A percentile compares a stretch with the other conserved stretches of the same genome.
Conservation (phyloP, 2,797 vertebrate genomes). For the Muraenolepis orangiensis region DNA sequence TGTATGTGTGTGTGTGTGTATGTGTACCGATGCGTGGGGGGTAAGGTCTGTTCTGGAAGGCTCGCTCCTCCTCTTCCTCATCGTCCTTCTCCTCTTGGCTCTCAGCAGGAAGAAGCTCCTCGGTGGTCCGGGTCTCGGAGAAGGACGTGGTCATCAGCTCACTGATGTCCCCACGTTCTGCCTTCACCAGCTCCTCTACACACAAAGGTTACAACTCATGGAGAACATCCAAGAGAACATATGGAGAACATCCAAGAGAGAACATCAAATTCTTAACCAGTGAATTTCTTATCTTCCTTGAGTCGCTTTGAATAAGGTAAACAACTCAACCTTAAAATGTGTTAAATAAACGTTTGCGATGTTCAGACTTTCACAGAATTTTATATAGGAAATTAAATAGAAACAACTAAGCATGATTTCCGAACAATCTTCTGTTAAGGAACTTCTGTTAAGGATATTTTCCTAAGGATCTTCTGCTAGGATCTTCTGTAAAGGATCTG, state of each 20-base stretch:
- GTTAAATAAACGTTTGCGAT: too few relatives aligned
- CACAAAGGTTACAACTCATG: neutral
- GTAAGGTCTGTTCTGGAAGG: constrained; percentile 77
- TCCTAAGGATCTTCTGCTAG: too few relatives aligned
- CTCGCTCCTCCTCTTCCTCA: constrained; percentile 76
- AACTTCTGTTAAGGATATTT: too few relatives aligned
- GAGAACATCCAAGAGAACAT: neutral
- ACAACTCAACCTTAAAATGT: too few relatives aligned
- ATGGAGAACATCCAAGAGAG: neutral
- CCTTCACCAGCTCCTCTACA: constrained; percentile 74
- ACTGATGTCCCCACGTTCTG: constrained; percentile 75
- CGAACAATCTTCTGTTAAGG: too few relatives aligned
- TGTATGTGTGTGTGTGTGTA: neutral
- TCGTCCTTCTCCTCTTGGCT: constrained; percentile 79
- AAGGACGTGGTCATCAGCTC: constrained; percentile 81
- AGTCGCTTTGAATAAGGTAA: too few relatives aligned
- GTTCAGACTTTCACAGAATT: too few relatives aligned
- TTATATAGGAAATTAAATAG: too few relatives aligned
- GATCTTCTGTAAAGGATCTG: too few relatives aligned
- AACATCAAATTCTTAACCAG: too few relatives aligned
- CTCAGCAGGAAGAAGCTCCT: constrained; percentile 76
- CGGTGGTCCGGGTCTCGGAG: constrained; percentile 79
- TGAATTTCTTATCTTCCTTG: too few relatives aligned
- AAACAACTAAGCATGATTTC: too few relatives aligned
- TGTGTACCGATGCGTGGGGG: constrained; percentile 71